Conservation (phyloP, 1,140 invertebrate species). For the Pachypeltis micranthus region DNA sequence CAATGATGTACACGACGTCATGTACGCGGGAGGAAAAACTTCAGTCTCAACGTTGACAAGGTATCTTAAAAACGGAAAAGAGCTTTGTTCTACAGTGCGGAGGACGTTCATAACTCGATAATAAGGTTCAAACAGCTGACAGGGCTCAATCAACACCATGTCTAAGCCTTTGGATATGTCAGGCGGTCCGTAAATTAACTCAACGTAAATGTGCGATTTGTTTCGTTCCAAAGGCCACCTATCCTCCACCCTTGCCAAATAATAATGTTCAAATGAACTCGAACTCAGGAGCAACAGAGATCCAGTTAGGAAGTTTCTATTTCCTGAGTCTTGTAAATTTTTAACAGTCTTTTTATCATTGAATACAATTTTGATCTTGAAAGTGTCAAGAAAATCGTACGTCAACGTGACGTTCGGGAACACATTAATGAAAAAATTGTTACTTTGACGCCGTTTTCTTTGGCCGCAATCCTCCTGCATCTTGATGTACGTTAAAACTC, state of each 20-base stretch:
- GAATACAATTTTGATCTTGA: not conserved
- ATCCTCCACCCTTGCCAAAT: slow-evolving; percentile 52
- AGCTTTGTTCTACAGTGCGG: slow-evolving; percentile 38
- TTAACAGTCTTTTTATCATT: not conserved
- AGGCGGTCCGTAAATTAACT: slow-evolving; percentile 31
- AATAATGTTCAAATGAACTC: slow-evolving; percentile 46
- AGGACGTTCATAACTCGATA: slow-evolving; percentile 47
- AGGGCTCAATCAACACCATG: slow-evolving; percentile 51
- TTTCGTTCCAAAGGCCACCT: slow-evolving; percentile 37
- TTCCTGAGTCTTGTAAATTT: not conserved
- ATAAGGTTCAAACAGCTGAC: slow-evolving; percentile 58
- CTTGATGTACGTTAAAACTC: slow-evolving; percentile 30
- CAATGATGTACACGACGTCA: slow-evolving; percentile 19
- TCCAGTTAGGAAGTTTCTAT: not conserved
- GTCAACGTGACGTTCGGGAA: too few relatives aligned
- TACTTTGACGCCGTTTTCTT: not conserved
- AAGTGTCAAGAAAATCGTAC: not conserved
- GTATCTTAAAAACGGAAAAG: slow-evolving; percentile 51
- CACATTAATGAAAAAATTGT: not conserved
- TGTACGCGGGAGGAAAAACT: slow-evolving; percentile 24
- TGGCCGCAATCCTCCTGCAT: too few relatives aligned
- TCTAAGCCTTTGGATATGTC: slow-evolving; percentile 33
- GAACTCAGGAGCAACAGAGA: slow-evolving; percentile 23
- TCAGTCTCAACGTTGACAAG: slow-evolving; percentile 39
- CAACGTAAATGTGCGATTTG: slow-evolving; percentile 41